Evolutionary conservation across 1,140 invertebrate genomes (phyloP), one percentile per base, ranked within the genome.

Genomic region (Antheraea mylitta): DNA sequence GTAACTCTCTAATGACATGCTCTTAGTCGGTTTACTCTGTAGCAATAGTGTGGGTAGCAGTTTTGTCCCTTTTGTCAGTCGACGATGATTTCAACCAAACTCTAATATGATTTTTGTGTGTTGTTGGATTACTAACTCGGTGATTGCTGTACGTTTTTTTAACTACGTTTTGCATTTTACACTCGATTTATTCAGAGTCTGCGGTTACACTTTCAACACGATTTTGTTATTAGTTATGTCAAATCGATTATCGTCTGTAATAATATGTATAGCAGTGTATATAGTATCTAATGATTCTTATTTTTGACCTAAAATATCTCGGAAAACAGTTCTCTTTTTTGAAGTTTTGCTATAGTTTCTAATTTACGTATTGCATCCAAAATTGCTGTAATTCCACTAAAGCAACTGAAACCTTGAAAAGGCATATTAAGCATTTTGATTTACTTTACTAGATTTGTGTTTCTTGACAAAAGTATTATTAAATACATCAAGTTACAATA

Each of bases 1-100:
- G 11, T 53, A 53, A 53, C 11, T 53, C 67, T 60, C 70, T 87
- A 87, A 87, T 86, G 86, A 85, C 84, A 81, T 80, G 83, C 67
- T 78, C 74, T 80, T 76, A 73, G 61, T 69, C 69, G 45, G 45
- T 30, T 64, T 53, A 73, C 68, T 75, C 74, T 78, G 77, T 80
- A 77, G 82, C 80, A 79, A 80, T 76, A 53, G 77, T 73, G 69
- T 72, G 74, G 78, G 71, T 83, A 80, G 86, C 83, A 83, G 80
- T 83, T 81, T 78, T 73, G 85, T 79, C 80, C 86, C 86, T 89
- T 87, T 89, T 89, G 83, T 87, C 76, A 71, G 53, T 67, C 78
- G 45, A 53, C 16, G 75, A 81, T 84, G 81, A 86, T 87, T 82
- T 81, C 78, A 83, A 76, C 75, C 78, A 81, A 81, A 78, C 79